Conservation (phyloP, 2,113 vertebrate genomes). For the Trinectes maculatus region DNA sequence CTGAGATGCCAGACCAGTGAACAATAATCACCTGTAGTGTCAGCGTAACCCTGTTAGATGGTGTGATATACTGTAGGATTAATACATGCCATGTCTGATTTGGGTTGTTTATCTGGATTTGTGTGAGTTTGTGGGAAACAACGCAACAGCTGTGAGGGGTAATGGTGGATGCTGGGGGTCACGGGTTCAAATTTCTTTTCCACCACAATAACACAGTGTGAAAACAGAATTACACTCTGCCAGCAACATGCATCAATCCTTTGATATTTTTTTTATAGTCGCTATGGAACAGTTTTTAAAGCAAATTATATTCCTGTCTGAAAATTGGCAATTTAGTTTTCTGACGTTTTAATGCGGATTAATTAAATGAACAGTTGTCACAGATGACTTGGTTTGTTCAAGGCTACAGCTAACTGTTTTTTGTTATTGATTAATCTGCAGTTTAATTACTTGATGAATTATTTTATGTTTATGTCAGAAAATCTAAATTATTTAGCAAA, state of each 20-base stretch:
- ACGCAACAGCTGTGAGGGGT: conserved; percentile 39
- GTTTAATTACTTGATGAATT: not conserved
- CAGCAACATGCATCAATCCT: not conserved
- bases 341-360: not conserved
- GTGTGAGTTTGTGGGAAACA: not conserved
- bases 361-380: not conserved
- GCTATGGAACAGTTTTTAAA: not conserved
- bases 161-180: conserved; percentile 27
- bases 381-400: not conserved
- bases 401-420: not conserved
- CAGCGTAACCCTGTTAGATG: not conserved
- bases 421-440: not conserved
- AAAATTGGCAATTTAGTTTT: no score
- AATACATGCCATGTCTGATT: not conserved
- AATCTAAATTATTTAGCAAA: no score
- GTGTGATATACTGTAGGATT: conserved; percentile 10
- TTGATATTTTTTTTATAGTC: conserved; percentile 1
- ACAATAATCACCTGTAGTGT: not conserved
- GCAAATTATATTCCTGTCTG: not conserved
- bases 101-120: conserved; percentile 8
- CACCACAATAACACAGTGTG: not conserved
- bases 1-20: not conserved
- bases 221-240: conserved; percentile 10
- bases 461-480: not conserved
- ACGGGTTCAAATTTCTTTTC: conserved; percentile 23